Percentiles rank a stretch among this genome's conserved stretches.
Evolutionary conservation across 2,888 invertebrate genomes (phyloP).

Genomic region (Sussaba pulchella): DNA sequence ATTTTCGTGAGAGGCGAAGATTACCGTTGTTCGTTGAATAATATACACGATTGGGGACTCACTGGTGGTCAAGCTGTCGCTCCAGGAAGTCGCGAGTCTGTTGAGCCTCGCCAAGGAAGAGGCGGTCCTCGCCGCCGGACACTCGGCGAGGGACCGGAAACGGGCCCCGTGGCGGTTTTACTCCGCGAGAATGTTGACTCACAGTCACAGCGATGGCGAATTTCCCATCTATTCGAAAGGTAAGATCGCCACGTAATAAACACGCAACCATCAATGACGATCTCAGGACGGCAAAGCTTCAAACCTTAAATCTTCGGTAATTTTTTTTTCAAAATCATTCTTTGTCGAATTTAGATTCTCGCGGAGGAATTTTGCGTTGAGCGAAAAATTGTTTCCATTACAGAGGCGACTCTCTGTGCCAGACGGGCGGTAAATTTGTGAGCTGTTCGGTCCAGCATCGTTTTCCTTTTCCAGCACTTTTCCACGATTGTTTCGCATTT

Average conservation of each 20-base stretch:
- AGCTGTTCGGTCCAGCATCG: conserved; percentile 64
- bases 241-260: conserved; percentile 81
- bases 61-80: conserved; percentile 75
- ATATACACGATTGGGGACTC: conserved; percentile 18
- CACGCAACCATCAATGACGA: too few relatives aligned
- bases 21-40: not conserved
- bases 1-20: not conserved
- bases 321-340: conserved; percentile 4
- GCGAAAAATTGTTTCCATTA: conserved; percentile 35
- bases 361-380: not conserved
- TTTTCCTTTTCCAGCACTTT: conserved; percentile 68
- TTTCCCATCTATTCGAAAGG: conserved; percentile 93
- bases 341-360: not conserved
- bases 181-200: conserved; percentile 88
- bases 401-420: conserved; percentile 50
- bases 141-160: conserved; percentile 76
- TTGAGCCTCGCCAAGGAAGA: conserved; percentile 78
- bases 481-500: conserved; percentile 71
- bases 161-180: conserved; percentile 79
- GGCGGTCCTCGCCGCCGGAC: conserved; percentile 74
- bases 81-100: conserved; percentile 76
- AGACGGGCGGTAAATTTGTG: conserved; percentile 68
- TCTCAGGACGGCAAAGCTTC: too few relatives aligned
- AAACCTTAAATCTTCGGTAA: too few relatives aligned
- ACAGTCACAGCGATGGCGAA: conserved; percentile 94